Evolutionary conservation across 2,113 vertebrate genomes (phyloP), one percentile per base, ranked within the genome.

Genomic region (Cyanoramphus novaezelandiae): DNA sequence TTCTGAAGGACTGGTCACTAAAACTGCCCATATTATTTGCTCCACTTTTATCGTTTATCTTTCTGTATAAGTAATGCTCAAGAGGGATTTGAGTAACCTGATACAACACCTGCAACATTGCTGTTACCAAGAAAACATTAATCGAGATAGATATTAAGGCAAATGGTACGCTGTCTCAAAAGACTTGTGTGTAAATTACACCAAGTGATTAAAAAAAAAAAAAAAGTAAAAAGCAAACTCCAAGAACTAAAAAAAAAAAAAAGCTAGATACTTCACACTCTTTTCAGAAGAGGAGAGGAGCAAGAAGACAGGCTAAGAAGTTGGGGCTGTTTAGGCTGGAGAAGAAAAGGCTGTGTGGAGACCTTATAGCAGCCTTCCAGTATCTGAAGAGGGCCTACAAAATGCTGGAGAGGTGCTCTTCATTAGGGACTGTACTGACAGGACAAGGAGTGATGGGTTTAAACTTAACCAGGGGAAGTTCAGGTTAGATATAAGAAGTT

Each of bases 221-320:
- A 63, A 63, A 47, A 13, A 49, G 13, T 14, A n/a, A 57, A 57
- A 57, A n/a, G 13, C 29, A 55, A 57, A 14, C 15, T 35, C 57
- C 13, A 4, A 57, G 63, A 84, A 12, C 14, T n/a, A 85, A 15
- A 35, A 43, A 15, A 4, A 52, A 1, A 0, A 21, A 5, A 28
- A 14, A 14, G 13, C 6, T 59, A 60, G 19, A 21, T 33, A 37
- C 21, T 81, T 77, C 41, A 88, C 46, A 53, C 17, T 19, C 68
- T 67, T 86, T 63, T 78, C 41, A 80, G 43, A 79, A 63, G 24
- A 82, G 14, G 27, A 71, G 23, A 80, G 39, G 65, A 78, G 17
- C 4, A 33, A 8, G 33, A 57, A n/a, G 33, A n/a, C 33, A 21
- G 33, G 55, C 55, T n/a, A 13, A n/a, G 55, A n/a, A 59, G 33